phyloP scores from a whole-genome alignment of 2,888 invertebrate genomes.

The Lithophane leautieri region DNA sequence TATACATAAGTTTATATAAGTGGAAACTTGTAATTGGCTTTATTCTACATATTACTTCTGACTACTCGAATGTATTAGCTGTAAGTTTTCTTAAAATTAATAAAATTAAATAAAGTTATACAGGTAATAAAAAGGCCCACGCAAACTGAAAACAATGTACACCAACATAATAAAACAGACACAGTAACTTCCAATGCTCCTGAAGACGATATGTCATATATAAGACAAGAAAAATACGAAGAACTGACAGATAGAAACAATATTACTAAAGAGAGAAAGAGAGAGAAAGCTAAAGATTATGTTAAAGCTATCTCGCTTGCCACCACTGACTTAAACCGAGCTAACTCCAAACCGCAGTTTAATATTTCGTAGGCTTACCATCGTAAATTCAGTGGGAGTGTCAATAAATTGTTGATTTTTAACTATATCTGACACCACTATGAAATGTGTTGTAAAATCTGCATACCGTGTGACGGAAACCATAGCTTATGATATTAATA shows the following conservation, averaged over 20 bases:
- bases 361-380: conserved; percentile 51
- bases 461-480: conserved; percentile 32
- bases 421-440: conserved; percentile 45
- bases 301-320: conserved; percentile 22
- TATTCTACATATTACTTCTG: no score
- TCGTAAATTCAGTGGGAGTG: conserved; percentile 44
- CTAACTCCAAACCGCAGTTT: conserved; percentile 26
- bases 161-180: neutral
- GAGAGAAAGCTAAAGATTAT: neutral
- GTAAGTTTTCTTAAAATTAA: no score
- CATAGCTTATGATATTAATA: conserved; percentile 21
- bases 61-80: no score
- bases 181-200: neutral
- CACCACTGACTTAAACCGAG: conserved; percentile 19
- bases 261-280: neutral
- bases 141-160: neutral
- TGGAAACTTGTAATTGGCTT: no score
- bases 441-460: conserved; percentile 50
- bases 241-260: conserved; percentile 1
- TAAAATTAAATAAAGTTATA: neutral
- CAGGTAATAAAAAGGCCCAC: neutral
- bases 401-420: conserved; percentile 57
- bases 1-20: no score
- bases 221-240: neutral
- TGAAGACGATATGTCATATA: neutral